Conservation (phyloP, 2,888 invertebrate genomes). For the Xylota segnis region DNA sequence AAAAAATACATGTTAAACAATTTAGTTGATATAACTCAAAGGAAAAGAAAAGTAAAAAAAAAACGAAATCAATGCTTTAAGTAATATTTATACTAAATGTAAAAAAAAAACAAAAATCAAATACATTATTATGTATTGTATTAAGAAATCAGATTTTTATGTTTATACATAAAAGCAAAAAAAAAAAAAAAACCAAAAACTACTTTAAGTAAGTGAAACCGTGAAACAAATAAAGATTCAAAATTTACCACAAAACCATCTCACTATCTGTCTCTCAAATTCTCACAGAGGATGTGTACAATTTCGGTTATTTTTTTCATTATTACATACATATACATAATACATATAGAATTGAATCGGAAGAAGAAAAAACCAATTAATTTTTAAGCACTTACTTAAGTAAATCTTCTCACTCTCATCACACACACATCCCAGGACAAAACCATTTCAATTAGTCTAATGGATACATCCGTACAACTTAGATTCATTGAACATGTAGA, state of each 20-base stretch:
- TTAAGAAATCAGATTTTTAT: slow-evolving; percentile 52
- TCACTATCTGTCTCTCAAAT: too few relatives aligned
- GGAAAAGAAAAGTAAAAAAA: slow-evolving; percentile 27
- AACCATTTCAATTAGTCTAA: not conserved
- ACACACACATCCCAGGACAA: slow-evolving; percentile 7
- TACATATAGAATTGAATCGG: not conserved
- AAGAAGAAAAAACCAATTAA: slow-evolving; percentile 1
- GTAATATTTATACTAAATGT: slow-evolving; percentile 61
- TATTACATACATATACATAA: slow-evolving; percentile 40
- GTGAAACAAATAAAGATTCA: not conserved
- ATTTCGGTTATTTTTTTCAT: slow-evolving; percentile 55
- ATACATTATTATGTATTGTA: slow-evolving; percentile 21
- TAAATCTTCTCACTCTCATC: slow-evolving; percentile 18
- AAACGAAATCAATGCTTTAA: slow-evolving; percentile 68
- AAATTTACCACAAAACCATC: not conserved
- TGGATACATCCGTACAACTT: slow-evolving; percentile 28
- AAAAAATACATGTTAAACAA: not conserved
- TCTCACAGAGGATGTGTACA: slow-evolving; percentile 2
- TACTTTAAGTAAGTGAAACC: slow-evolving; percentile 15
- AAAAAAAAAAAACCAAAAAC: not conserved
- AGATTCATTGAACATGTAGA: slow-evolving; percentile 35
- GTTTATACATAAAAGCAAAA: slow-evolving; percentile 59
- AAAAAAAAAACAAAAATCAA: slow-evolving; percentile 28
- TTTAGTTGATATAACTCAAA: slow-evolving; percentile 19
- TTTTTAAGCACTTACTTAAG: slow-evolving; percentile 43